Evolutionary conservation across 2,888 invertebrate species (phyloP).

Genomic region (Aphidius colemani): DNA sequence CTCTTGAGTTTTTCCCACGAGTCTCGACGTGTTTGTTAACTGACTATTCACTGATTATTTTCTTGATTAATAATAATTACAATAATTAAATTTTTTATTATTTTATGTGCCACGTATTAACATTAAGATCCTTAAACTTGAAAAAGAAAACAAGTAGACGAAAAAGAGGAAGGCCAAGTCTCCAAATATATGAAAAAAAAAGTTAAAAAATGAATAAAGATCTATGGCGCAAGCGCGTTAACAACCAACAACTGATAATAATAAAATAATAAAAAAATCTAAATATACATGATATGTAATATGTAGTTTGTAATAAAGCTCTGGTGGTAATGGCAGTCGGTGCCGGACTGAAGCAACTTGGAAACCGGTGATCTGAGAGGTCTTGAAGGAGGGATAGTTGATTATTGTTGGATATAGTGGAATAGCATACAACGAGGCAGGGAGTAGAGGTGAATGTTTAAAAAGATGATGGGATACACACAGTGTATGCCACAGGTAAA

Average conservation of each 20-base stretch:
- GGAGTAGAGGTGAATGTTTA: slow-evolving; percentile 6
- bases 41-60: slow-evolving; percentile 10
- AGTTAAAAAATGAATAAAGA: too few species aligned
- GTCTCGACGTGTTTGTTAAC: slow-evolving; percentile 10
- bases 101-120: too few species aligned
- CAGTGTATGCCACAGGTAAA: too few species aligned
- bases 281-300: slow-evolving; percentile 6
- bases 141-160: slow-evolving; percentile 15
- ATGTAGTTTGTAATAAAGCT: slow-evolving; percentile 23
- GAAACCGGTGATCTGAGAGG: slow-evolving; percentile 13
- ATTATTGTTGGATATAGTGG: slow-evolving; percentile 13
- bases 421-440: slow-evolving; percentile 14
- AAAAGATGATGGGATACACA: slow-evolving; percentile 6
- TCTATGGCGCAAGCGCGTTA: slow-evolving; percentile 17
- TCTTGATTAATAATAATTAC: not conserved
- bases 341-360: slow-evolving; percentile 51
- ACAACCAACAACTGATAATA: not conserved
- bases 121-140: slow-evolving; percentile 5
- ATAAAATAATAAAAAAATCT: too few species aligned
- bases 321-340: slow-evolving; percentile 48
- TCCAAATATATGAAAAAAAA: too few species aligned
- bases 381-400: slow-evolving; percentile 3
- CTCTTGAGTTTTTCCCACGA: not conserved
- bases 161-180: not conserved
- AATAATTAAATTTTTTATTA: too few species aligned